phyloP scores from a whole-genome alignment of 2,888 invertebrate genomes.

The Caenorhabditis auriculariae region DNA sequence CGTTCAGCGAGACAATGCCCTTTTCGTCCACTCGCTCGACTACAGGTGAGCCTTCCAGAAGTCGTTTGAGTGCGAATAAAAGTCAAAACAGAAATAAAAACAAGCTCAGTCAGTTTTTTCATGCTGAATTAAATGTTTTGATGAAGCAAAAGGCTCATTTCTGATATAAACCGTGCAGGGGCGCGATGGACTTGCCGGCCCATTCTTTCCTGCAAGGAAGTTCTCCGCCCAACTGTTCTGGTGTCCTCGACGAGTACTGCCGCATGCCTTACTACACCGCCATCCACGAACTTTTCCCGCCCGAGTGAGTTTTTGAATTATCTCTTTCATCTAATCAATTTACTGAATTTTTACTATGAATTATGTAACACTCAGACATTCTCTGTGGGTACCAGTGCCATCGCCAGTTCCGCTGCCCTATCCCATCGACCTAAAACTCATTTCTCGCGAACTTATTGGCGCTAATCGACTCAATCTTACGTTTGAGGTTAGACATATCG shows the following conservation, averaged over 20 bases:
- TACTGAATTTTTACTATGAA: constrained; percentile 16
- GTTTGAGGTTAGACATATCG: constrained; percentile 39
- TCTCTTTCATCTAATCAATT: too few relatives aligned
- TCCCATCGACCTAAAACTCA: constrained; percentile 47
- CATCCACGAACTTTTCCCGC: constrained; percentile 61
- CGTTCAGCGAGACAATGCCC: constrained; percentile 42
- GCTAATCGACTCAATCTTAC: constrained; percentile 49
- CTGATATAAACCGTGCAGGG: constrained; percentile 13
- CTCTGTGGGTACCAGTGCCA: constrained; percentile 59
- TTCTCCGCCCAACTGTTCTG: constrained; percentile 52
- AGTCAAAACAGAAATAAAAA: too few relatives aligned
- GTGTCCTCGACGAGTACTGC: constrained; percentile 59
- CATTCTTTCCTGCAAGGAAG: constrained; percentile 59
- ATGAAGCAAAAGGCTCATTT: background rate
- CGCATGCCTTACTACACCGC: constrained; percentile 61
- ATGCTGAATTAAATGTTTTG: background rate
- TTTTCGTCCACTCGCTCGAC: constrained; percentile 60
- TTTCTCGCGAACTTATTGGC: constrained; percentile 33
- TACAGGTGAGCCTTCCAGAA: constrained; percentile 35
- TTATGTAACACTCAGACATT: constrained; percentile 42
- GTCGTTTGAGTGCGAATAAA: background rate
- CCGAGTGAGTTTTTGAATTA: constrained; percentile 36
- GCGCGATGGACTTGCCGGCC: constrained; percentile 54
- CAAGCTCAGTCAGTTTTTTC: background rate
- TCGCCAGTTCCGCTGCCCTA: constrained; percentile 40